Evolutionary conservation across 2,888 invertebrate genomes (phyloP).

Genomic region (Brachynemurus nebulosus): DNA sequence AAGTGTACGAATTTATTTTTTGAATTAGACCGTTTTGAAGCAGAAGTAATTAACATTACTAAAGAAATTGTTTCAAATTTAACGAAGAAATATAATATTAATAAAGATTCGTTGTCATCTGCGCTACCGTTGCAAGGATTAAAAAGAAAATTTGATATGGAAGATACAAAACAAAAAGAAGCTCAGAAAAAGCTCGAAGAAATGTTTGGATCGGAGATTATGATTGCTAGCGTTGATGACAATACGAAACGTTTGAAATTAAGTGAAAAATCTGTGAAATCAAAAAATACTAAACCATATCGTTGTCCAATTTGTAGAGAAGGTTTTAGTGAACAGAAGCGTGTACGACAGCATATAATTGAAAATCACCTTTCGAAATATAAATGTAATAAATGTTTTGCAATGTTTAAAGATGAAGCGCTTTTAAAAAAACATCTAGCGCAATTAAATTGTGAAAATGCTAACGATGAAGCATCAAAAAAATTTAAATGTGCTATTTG

Average conservation of each 20-base stretch:
- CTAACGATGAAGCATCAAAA: slow-evolving; percentile 14
- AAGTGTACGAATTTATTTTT: slow-evolving; percentile 33
- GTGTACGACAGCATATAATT: slow-evolving; percentile 27
- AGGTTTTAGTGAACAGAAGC: slow-evolving; percentile 28
- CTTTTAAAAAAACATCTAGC: slow-evolving; percentile 31
- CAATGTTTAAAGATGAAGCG: slow-evolving; percentile 29
- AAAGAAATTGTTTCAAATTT: slow-evolving; percentile 18
- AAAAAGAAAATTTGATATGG: background rate
- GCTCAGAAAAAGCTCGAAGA: slow-evolving; percentile 19
- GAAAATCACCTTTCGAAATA: slow-evolving; percentile 3
- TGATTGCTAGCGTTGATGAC: background rate
- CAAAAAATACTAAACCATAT: background rate
- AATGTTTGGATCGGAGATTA: slow-evolving; percentile 12
- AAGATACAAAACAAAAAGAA: slow-evolving; percentile 24
- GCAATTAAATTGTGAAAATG: slow-evolving; percentile 26
- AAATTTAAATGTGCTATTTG: slow-evolving; percentile 34
- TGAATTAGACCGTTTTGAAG: slow-evolving; percentile 34
- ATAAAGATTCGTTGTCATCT: background rate
- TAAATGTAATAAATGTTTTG: slow-evolving; percentile 30
- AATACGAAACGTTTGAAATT: slow-evolving; percentile 19
- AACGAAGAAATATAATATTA: slow-evolving; percentile 20
- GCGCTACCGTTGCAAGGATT: background rate
- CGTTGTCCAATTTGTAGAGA: slow-evolving; percentile 31
- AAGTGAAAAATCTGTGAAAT: slow-evolving; percentile 31
- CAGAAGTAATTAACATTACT: slow-evolving; percentile 31